A percentile compares a stretch with the other conserved stretches of the same genome.
Conservation (phyloP, 2,797 vertebrate genomes). For the Podarcis siculus region DNA sequence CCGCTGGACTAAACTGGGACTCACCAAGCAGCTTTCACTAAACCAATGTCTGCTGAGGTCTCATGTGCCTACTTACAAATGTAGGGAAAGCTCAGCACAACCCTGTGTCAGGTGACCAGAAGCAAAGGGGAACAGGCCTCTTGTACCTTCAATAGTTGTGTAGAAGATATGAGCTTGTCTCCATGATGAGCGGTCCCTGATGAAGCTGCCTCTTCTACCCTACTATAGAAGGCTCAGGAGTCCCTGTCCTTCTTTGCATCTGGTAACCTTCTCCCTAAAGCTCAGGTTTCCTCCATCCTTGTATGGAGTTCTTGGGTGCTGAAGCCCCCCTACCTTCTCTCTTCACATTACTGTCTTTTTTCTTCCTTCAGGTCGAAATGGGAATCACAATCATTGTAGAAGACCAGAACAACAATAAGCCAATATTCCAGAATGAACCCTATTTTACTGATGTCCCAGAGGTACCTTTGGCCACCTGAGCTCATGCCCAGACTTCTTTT, state of each 20-base stretch:
- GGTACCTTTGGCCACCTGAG: constrained; percentile 73
- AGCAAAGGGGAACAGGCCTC: not conserved
- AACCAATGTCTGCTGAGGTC: not conserved
- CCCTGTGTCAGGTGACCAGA: too few relatives aligned
- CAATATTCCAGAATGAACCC: constrained; percentile 73
- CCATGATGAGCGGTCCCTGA: not conserved
- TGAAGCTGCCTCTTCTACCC: not conserved
- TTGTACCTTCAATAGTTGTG: not conserved
- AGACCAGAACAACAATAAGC: constrained; percentile 87
- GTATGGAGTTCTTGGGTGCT: not conserved
- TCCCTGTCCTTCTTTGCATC: not conserved
- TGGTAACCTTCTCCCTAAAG: not conserved
- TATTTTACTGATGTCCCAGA: constrained; percentile 76
- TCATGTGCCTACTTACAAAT: not conserved
- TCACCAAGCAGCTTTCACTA: not conserved
- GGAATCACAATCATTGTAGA: constrained; percentile 62
- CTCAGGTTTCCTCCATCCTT: not conserved
- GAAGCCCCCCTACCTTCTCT: fast-evolving
- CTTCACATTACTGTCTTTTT: not conserved
- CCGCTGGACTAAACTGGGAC: too few relatives aligned
- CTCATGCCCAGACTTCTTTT: fast-evolving
- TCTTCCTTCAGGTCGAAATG: constrained; percentile 8
- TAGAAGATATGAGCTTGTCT: not conserved
- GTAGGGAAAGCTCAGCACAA: not conserved
- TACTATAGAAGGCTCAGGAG: not conserved